Base-by-base conservation (phyloP, 2,797 vertebrate genomes). In the Clarias fuscus region DNA sequence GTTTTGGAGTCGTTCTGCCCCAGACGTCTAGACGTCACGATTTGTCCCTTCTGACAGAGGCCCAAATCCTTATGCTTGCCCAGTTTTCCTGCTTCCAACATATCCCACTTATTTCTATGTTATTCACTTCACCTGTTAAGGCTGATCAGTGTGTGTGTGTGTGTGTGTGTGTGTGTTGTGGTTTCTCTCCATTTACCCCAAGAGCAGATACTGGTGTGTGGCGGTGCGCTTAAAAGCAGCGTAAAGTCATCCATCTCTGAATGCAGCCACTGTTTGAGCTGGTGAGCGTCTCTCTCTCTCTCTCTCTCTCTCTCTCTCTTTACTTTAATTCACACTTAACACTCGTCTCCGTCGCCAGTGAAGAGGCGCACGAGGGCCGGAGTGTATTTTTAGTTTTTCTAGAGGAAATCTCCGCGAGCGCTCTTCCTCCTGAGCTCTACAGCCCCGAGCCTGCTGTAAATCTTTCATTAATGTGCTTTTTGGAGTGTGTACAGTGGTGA, bases 101-200 rank as follows among this genome's bases (percentile, higher is more conserved):
- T 7, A 56, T 56, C 4, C 37, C 37, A 37, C 37, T 37, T 37
- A 56, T 3, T 56, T 3, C 53, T 13, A 56, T 56, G 13, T 56
- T 56, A 14, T 56, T 56, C 53, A 56, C 53, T 56, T 56, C 53
- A 56, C 53, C 53, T 56, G 53, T 48, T 48, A 11, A 48, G 48
- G 48, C 10, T 48, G 10, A 48, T 48, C 48, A 14, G 53, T 56
- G 53, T 56, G 53, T 56, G 53, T 56, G 48, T 53, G 48, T 53
- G 83, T 59, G 83, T 73, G 64, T 76, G 73, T 56, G 3, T 65
- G 0, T 68, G 43, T 82, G 86, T 82, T 84, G 82, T 85, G 71
- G 76, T 79, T 87, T 84, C 72, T 58, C 67, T 27, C 83, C 82
- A 73, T 86, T 64, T 84, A 86, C 33, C 79, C 40, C 61, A 85